Conservation (phyloP, 2,888 invertebrate species). For the Stomorhina lunata region DNA sequence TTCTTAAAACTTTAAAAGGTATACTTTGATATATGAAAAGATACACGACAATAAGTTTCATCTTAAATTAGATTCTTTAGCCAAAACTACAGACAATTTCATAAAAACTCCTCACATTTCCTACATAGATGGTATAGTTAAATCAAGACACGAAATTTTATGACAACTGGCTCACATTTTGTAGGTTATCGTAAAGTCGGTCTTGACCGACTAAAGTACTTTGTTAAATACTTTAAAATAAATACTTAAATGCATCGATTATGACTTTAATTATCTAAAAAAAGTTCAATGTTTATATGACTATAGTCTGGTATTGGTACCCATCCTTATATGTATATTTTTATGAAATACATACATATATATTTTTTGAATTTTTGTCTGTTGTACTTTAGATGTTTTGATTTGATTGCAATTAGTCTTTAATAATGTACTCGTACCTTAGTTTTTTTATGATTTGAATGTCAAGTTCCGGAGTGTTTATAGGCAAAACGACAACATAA, state of each 20-base stretch:
- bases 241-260: not conserved
- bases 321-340: constrained; percentile 12
- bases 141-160: no score
- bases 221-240: not conserved
- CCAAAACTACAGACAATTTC: no score
- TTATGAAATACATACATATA: not conserved
- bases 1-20: no score
- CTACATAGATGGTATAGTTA: no score
- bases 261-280: constrained; percentile 34
- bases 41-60: no score
- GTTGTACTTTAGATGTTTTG: constrained; percentile 36
- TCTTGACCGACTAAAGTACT: no score
- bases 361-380: not conserved
- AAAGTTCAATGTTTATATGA: not conserved
- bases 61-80: no score
- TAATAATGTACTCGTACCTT: constrained; percentile 13
- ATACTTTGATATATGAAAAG: no score
- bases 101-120: no score
- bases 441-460: constrained; percentile 55
- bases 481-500: not conserved
- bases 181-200: no score
- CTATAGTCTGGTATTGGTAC: not conserved
- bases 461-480: constrained; percentile 55
- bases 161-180: no score
- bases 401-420: constrained; percentile 50